A percentile compares a stretch with the other conserved stretches of the same genome.
These are phyloP conservation scores for Pelobates fuscus DNA, from an alignment of 2,113 vertebrate species.

Conservation along the genomic window DNA sequence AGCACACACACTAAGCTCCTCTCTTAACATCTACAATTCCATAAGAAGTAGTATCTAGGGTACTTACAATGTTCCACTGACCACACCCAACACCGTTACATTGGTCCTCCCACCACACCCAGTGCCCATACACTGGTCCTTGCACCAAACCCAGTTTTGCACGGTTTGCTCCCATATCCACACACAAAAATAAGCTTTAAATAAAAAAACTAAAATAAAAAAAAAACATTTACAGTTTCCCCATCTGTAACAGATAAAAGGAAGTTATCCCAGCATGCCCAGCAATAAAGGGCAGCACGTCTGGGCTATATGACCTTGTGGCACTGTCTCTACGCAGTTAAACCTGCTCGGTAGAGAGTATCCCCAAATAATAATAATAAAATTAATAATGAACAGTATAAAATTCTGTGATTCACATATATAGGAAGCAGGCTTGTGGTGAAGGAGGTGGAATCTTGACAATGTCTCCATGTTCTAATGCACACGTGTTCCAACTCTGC, in stretches of 20 bases:
- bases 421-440: constrained; percentile 28
- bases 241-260: constrained; percentile 37
- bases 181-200: background rate
- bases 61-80: background rate
- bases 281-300: background rate
- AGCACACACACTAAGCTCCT: background rate
- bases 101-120: background rate
- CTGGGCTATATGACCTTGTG: constrained; percentile 38
- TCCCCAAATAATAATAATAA: constrained; percentile 31
- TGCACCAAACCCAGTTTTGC: constrained; percentile 4
- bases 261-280: background rate
- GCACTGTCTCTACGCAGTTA: background rate
- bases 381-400: constrained; percentile 36
- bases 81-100: background rate
- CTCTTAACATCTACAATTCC: background rate
- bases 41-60: background rate
- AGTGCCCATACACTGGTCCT: background rate
- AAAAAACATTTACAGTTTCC: constrained; percentile 25
- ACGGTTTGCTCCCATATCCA: constrained; percentile 4
- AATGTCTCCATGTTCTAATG: constrained; percentile 4
- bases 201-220: no score
- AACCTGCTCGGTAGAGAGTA: background rate
- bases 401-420: constrained; percentile 43
- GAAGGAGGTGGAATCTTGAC: constrained; percentile 9
- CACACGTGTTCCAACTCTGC: constrained; percentile 11